These are phyloP conservation scores for Sinhomidia bicolor DNA, from an alignment of 2,888 invertebrate genomes.

Conservation along the genomic window DNA sequence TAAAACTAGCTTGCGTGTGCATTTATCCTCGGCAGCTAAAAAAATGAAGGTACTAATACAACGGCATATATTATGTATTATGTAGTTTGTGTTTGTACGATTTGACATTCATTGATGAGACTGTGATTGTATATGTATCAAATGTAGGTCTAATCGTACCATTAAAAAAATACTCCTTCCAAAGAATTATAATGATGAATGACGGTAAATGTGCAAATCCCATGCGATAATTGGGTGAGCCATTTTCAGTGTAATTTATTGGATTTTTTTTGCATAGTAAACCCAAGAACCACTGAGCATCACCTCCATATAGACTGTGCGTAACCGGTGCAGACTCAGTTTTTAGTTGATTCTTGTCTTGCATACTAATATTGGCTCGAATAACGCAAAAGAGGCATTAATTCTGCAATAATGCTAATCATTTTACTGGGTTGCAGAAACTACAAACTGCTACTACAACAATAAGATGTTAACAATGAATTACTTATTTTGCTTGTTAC, in stretches of 20 bases:
- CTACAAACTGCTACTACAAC: constrained; percentile 21
- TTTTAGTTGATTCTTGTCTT: background rate
- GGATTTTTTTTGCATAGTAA: no score
- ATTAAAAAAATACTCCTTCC: no score
- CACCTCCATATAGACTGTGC: background rate
- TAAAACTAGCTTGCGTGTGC: background rate
- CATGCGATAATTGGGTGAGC: constrained; percentile 41
- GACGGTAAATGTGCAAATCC: constrained; percentile 1
- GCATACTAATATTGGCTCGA: background rate
- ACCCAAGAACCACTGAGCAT: background rate
- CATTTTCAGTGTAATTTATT: background rate
- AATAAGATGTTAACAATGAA: constrained; percentile 25
- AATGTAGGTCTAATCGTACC: no score
- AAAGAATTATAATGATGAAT: background rate
- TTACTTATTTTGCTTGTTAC: constrained; percentile 2
- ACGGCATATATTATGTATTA: background rate
- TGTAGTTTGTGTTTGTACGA: background rate
- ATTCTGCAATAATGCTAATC: background rate
- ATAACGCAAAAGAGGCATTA: constrained; percentile 9
- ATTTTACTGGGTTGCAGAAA: constrained; percentile 32
- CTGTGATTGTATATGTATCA: no score
- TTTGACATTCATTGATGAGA: background rate
- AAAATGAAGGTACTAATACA: background rate
- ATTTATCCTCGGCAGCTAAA: background rate
- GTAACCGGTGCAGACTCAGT: background rate